Evolutionary conservation across 2,888 invertebrate genomes (phyloP).

Genomic region (Thysanoteuthis rhombus): DNA sequence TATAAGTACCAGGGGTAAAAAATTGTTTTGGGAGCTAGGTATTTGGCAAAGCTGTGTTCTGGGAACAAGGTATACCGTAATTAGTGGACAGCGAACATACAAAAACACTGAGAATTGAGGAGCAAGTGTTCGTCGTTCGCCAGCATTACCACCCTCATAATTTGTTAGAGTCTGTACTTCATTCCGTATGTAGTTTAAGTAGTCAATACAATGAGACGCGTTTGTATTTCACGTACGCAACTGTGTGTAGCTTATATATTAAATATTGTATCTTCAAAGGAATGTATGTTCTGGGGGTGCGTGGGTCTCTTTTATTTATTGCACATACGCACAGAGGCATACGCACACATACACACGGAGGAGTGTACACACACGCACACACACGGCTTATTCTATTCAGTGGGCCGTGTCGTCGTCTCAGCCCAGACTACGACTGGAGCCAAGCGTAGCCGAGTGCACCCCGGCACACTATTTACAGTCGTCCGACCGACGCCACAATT

Average conservation of each 20-base stretch:
- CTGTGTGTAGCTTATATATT: background rate
- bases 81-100: too few species aligned
- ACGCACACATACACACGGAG: too few species aligned
- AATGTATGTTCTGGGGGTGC: background rate
- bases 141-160: too few species aligned
- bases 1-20: too few species aligned
- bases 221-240: background rate
- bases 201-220: background rate
- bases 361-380: too few species aligned
- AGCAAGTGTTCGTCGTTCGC: too few species aligned
- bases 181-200: background rate
- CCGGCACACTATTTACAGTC: background rate
- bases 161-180: background rate
- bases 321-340: too few species aligned
- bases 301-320: background rate
- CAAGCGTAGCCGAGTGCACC: background rate
- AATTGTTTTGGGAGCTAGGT: too few species aligned
- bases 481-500: conserved; percentile 12
- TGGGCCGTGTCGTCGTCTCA: background rate
- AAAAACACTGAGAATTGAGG: too few species aligned
- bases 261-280: background rate
- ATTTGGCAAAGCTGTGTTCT: too few species aligned
- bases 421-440: background rate
- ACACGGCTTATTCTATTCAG: background rate
- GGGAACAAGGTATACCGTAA: too few species aligned